phyloP scores from a whole-genome alignment of 1,140 invertebrate species.

The Leguminivora glycinivorella region DNA sequence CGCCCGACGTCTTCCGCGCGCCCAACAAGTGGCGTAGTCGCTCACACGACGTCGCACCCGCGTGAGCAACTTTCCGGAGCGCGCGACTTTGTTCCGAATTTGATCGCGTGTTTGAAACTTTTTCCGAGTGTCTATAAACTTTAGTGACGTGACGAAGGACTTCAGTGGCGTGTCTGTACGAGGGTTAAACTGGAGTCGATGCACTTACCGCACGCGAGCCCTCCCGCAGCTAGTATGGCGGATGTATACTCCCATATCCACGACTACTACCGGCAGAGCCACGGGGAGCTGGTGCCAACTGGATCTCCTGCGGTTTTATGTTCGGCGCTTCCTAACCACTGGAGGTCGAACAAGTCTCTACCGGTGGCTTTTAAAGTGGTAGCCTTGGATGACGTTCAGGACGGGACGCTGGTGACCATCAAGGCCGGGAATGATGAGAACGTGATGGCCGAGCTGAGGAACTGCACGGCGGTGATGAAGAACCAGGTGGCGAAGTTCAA shows the following conservation, averaged over 20 bases:
- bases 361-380: conserved; percentile 96
- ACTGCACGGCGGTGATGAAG: conserved; percentile 96
- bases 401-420: conserved; percentile 96
- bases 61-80: conserved; percentile 66
- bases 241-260: conserved; percentile 86
- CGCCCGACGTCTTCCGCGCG: conserved; percentile 71
- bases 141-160: conserved; percentile 63
- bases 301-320: conserved; percentile 96
- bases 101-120: conserved; percentile 70
- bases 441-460: conserved; percentile 95
- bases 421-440: conserved; percentile 98
- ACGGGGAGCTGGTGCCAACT: conserved; percentile 93
- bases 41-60: conserved; percentile 62
- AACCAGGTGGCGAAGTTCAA: conserved; percentile 98
- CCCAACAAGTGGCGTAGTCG: conserved; percentile 73
- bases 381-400: conserved; percentile 92
- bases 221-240: conserved; percentile 80
- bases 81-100: conserved; percentile 53
- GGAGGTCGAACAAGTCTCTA: conserved; percentile 98
- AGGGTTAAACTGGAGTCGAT: conserved; percentile 71
- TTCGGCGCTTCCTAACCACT: conserved; percentile 93
- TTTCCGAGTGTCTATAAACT: conserved; percentile 53
- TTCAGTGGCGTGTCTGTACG: conserved; percentile 62
- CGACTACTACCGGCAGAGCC: conserved; percentile 91
- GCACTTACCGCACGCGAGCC: conserved; percentile 76